phyloP scores from a whole-genome alignment of 1,140 invertebrate genomes.

The Papilio machaon region DNA sequence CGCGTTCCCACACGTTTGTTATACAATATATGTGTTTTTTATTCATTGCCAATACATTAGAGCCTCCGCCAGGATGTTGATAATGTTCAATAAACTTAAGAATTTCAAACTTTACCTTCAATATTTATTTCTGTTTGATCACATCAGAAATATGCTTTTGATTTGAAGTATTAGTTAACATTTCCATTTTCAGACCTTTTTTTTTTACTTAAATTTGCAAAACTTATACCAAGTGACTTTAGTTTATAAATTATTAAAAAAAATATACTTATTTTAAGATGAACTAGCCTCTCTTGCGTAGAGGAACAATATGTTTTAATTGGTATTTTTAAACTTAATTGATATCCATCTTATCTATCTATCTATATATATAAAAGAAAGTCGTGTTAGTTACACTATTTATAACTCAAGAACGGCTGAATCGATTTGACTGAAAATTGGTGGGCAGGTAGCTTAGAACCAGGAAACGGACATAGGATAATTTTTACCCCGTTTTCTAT shows the following conservation, averaged over 20 bases:
- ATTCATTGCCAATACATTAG: slow-evolving; percentile 65
- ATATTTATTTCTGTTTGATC: slow-evolving; percentile 4
- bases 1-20: slow-evolving; percentile 67
- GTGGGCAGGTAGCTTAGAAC: no score
- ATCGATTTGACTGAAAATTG: no score
- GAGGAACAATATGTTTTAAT: no score
- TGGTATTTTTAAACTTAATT: no score
- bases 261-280: not conserved
- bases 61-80: slow-evolving; percentile 56
- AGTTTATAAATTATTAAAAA: not conserved
- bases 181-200: not conserved
- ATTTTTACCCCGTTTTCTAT: no score
- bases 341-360: no score
- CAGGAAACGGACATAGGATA: no score
- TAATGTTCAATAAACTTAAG: slow-evolving; percentile 33
- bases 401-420: no score
- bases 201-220: not conserved
- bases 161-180: not conserved
- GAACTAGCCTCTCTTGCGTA: no score
- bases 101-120: not conserved
- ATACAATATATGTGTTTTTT: slow-evolving; percentile 72
- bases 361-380: no score
- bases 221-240: not conserved
- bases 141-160: no score
- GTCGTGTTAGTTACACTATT: no score